Base-by-base conservation (phyloP, 1,140 invertebrate genomes). In the Dendrolimus punctatus region DNA sequence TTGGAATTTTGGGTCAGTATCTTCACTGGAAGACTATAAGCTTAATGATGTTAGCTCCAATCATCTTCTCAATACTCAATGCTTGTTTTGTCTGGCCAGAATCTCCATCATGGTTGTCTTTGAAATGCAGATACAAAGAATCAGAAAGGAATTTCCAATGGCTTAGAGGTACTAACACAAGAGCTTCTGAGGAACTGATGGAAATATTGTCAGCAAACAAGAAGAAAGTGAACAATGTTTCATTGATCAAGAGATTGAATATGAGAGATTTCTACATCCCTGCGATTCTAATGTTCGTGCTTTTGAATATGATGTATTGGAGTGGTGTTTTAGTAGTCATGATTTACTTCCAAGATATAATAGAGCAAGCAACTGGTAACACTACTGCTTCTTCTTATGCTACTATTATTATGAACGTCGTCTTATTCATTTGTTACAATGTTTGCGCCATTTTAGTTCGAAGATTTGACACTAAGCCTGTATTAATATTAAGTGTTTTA, bases 191-290 rank as follows among this genome's bases (percentile, higher is more conserved):
- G 37, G 57, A 59, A 37, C 10, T 59, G 8, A 51, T 51, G 3
- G 49, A 45, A 8, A 8, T 59, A 6, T 9, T 59, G 8, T 42
- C 46, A 9, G n/a, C 57, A 0, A 47, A 59, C 37, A 59, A 36
- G 6, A 4, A 8, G 5, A 46, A 5, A 36, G 8, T 10, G 7
- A 5, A 57, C 6, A 5, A 4, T 45, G 1, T 36, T 10, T 44
- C 44, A 40, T 7, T 51, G 54, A 7, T 42, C 5, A 39, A n/a
- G 1, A 49, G 38, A 8, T 10, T 59, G n/a, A 9, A 37, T 4
- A 54, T 49, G 4, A 55, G 42, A 58, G 52, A 54, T 39, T 58
- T 58, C 10, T 58, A 54, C 41, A 8, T 59, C 10, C 57, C 57
- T 9, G 5, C 43, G 23, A 6, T 59, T 23, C 49, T 54, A 8